Evolutionary conservation across 2,888 invertebrate species (phyloP), one percentile per base, ranked within the genome.

Genomic region (Tetragnatha montana): DNA sequence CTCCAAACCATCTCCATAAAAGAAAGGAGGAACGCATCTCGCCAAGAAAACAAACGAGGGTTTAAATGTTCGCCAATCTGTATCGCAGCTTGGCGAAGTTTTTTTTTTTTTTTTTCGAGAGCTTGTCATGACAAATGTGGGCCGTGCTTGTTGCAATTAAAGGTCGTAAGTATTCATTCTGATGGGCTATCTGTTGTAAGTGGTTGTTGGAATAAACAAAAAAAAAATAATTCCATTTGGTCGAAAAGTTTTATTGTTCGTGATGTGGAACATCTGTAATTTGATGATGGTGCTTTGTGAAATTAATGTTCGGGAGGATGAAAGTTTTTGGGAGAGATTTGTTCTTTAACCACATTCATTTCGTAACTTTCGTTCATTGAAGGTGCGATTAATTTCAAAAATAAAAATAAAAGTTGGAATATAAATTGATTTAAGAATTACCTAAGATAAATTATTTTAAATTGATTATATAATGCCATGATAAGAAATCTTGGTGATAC

Each of bases 1-100:
- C 60, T 35, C 60, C 35, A 86, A 86, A 86, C 35, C 35, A 35
- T 35, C 35, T 35, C 35, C 35, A 35, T 86, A 35, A 60, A 22
- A 21, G 51, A 70, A 71, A 21, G n/a, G 3, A 81, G 35, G 21
- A 47, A 22, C 8, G 21, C 12, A 60, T 73, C 51, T 17, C 60
- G 60, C 60, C 60, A 60, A 60, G 60, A 60, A 60, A 60, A 60
- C 82, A 73, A 82, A 82, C 74, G 82, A 6, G 82, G 74, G 74
- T 74, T 82, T 82, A 74, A 82, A 82, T 82, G 82, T 21, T 60
- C 60, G 60, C 60, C 60, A 60, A 60, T 60, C 17, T 60, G 60
- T 60, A 60, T 60, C 14, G 60, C 17, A 17, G 60, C 60, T 60
- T 8, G 14, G 4, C 8, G 35, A 2, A 35, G 1, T 8, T 60